Conservation (phyloP, 2,888 invertebrate genomes). For the Drosophila gaucha region DNA sequence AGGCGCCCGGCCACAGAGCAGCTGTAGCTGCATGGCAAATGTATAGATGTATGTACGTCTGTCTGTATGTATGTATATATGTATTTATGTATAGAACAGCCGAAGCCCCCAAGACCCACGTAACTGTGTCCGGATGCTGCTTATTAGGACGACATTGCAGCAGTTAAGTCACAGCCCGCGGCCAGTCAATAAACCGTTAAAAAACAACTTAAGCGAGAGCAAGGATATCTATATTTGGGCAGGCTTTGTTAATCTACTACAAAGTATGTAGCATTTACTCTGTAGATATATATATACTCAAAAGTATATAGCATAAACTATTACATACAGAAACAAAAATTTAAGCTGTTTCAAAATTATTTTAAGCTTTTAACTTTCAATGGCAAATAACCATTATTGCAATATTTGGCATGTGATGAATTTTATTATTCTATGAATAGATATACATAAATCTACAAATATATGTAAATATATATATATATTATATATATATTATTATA, state of each 20-base stretch:
- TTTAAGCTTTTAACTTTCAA: background rate
- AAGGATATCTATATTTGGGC: constrained; percentile 28
- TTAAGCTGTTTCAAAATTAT: background rate
- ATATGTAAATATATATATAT: no score
- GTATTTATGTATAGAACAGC: constrained; percentile 9
- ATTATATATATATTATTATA: no score
- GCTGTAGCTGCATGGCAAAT: constrained; percentile 18
- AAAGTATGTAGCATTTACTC: background rate
- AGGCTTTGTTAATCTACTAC: constrained; percentile 22
- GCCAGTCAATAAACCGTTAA: constrained; percentile 82
- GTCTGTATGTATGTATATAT: constrained; percentile 1
- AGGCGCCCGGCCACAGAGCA: constrained; percentile 48
- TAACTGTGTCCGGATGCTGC: constrained; percentile 51
- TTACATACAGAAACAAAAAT: background rate
- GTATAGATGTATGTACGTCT: constrained; percentile 1
- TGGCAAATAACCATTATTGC: no score
- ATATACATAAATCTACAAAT: no score
- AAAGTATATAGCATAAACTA: background rate
- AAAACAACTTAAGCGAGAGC: constrained; percentile 59
- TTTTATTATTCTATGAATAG: no score
- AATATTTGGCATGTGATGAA: no score
- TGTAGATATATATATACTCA: background rate
- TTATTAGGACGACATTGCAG: constrained; percentile 74
- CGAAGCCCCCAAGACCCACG: constrained; percentile 17
- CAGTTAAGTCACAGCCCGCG: constrained; percentile 75